Percentiles rank a stretch among this genome's conserved stretches.
phyloP scores from a whole-genome alignment of 2,797 vertebrate species.

The Crenichthys baileyi region DNA sequence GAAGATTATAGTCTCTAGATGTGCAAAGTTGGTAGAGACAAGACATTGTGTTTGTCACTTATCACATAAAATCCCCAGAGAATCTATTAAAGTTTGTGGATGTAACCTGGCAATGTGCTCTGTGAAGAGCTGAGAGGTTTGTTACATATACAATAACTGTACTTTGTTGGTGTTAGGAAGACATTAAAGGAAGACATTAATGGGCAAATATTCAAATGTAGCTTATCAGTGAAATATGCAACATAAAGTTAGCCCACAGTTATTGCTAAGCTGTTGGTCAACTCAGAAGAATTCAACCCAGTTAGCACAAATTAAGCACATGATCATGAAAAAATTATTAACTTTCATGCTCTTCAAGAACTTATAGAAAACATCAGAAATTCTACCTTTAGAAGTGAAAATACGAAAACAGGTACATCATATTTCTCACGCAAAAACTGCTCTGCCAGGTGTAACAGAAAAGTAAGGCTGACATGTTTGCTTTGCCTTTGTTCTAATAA shows the following conservation, averaged over 20 bases:
- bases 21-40: no score
- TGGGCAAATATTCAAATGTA: not conserved
- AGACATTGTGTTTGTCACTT: no score
- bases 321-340: not conserved
- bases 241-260: not conserved
- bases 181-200: not conserved
- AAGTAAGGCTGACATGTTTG: conserved; percentile 20
- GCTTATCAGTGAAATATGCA: not conserved
- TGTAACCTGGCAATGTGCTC: no score
- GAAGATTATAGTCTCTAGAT: no score
- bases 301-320: not conserved
- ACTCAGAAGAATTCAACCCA: not conserved
- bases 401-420: not conserved
- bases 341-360: not conserved
- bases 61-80: no score
- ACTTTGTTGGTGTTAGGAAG: not conserved
- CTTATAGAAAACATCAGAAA: not conserved
- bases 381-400: not conserved
- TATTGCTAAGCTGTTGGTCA: not conserved
- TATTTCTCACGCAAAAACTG: not conserved
- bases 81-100: no score
- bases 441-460: conserved; percentile 2
- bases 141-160: no score
- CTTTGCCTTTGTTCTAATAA: conserved; percentile 31
- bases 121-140: no score